phyloP scores from a whole-genome alignment of 2,888 invertebrate genomes.

The Psococerastis gibbosa region DNA sequence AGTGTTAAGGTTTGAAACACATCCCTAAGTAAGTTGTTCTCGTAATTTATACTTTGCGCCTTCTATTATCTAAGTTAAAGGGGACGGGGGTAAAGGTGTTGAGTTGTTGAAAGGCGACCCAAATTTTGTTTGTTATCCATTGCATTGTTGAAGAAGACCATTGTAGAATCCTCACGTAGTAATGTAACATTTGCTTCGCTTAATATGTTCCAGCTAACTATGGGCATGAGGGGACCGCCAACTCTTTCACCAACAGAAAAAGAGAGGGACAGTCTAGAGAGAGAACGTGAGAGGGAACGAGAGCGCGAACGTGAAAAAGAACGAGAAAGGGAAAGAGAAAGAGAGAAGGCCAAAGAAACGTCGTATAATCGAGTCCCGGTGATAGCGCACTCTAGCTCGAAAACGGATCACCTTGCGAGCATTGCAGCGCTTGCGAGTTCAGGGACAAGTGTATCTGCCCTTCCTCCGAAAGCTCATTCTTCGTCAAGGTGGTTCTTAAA shows the following conservation, averaged over 20 bases:
- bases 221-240: too few species aligned
- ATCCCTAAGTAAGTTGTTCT: too few species aligned
- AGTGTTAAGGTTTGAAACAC: too few species aligned
- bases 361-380: background rate
- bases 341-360: background rate
- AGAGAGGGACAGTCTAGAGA: slow-evolving; percentile 5
- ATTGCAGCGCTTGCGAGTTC: slow-evolving; percentile 5
- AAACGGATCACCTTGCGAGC: slow-evolving; percentile 8
- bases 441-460: slow-evolving; percentile 2
- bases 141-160: too few species aligned
- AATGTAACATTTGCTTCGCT: too few species aligned
- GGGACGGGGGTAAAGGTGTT: too few species aligned
- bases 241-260: background rate
- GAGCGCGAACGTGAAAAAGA: slow-evolving; percentile 10
- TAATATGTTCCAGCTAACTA: too few species aligned
- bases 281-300: slow-evolving; percentile 8
- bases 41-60: too few species aligned
- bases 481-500: slow-evolving; percentile 4
- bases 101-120: too few species aligned
- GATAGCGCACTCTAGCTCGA: slow-evolving; percentile 1
- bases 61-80: too few species aligned
- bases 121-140: too few species aligned
- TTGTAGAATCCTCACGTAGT: too few species aligned
- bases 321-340: slow-evolving; percentile 7
- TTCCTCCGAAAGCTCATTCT: slow-evolving; percentile 8